Evolutionary conservation across 2,113 vertebrate genomes (phyloP).

Genomic region (Catagonus wagneri): DNA sequence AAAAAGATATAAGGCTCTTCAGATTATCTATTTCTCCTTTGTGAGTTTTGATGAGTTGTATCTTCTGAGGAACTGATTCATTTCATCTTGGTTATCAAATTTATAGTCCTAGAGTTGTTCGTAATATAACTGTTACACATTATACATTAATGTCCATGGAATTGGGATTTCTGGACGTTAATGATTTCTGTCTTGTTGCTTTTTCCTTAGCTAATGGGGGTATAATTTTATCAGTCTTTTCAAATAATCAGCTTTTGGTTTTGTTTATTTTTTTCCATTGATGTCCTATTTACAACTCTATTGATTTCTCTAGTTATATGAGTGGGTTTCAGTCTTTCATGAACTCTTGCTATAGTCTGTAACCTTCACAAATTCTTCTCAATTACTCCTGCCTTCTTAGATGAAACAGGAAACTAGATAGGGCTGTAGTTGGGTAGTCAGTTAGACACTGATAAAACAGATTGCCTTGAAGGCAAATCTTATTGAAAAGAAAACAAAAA

Average conservation of each 20-base stretch:
- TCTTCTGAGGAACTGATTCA: neutral
- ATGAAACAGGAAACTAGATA: neutral
- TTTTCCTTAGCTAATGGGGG: neutral
- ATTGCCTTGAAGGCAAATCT: neutral
- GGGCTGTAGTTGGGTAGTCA: neutral
- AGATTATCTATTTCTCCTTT: neutral
- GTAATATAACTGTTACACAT: too few relatives aligned
- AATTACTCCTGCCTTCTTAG: neutral
- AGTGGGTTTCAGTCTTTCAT: neutral
- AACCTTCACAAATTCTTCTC: neutral
- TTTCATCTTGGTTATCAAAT: neutral
- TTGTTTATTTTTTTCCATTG: neutral
- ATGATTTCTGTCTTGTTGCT: neutral
- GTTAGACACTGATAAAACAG: neutral
- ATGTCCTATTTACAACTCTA: neutral
- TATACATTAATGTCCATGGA: neutral
- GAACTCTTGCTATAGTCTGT: neutral
- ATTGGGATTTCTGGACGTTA: neutral
- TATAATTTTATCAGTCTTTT: neutral
- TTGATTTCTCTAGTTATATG: neutral
- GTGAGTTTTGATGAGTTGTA: neutral
- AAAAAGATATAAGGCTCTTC: neutral
- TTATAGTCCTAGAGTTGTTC: neutral
- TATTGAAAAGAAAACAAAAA: neutral
- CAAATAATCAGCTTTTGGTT: neutral